Base-by-base conservation (phyloP, 2,113 vertebrate species). In the Bagarius yarrelli region DNA sequence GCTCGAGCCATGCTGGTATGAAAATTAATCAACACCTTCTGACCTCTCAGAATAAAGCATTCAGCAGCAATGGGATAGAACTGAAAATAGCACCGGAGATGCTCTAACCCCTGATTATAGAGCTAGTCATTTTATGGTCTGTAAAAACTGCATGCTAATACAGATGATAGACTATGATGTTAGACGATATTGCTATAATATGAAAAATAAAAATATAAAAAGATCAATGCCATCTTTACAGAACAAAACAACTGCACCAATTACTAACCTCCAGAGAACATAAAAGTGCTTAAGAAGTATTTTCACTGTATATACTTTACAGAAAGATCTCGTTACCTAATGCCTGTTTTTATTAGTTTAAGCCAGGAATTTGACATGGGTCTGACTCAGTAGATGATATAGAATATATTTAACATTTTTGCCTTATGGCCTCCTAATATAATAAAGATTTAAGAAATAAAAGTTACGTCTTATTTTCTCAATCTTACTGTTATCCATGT, bases 271-370 rank as follows among this genome's bases (percentile, higher is more conserved):
- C 77, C 75, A 76, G 81, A 87, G 89, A 90, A 91, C 88, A 84
- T 86, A 75, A 89, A 92, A 90, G 91, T 89, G 84, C 18, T 79
- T 30, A 92, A 92, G 88, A 91, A 88, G 88, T 85, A 89, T 90
- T 90, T 87, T 86, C 85, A 83, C 86, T 87, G 36, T 40, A 47
- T 47, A 11, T 47, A 8, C 44, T 90, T 89, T 84, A 83, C 86
- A 86, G 89, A 83, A 86, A 89, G 90, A 87, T 92, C 86, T 84
- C 84, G 84, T 86, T 86, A 84, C 85, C 87, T 83, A 84, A 67
- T 0, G 70, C 13, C 67, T 89, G 90, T 91, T 92, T 90, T 88
- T 85, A 91, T 91, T 90, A 91, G 89, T 56, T 55, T 76, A 16
- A 85, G 86, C 88, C 91, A 90, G 88, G 84, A 88, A 89, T 91